A percentile compares a stretch with the other conserved stretches of the same genome.
Evolutionary conservation across 2,888 invertebrate species (phyloP).

Genomic region (Ormyrus rosae): DNA sequence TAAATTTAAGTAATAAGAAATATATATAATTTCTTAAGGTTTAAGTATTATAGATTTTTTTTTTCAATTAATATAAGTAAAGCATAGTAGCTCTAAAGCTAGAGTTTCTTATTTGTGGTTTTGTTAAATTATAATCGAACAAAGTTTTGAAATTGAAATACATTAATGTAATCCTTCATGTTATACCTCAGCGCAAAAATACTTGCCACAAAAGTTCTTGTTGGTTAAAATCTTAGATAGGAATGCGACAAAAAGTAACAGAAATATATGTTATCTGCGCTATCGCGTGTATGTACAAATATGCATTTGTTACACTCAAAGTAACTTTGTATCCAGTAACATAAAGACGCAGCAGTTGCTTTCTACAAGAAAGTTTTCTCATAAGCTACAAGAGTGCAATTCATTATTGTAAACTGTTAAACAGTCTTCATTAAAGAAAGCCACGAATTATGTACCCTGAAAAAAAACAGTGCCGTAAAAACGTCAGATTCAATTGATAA

Average conservation of each 20-base stretch:
- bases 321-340: conserved; percentile 40
- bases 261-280: conserved; percentile 47
- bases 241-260: conserved; percentile 37
- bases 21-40: neutral
- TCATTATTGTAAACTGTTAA: conserved; percentile 65
- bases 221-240: conserved; percentile 50
- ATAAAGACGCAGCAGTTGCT: conserved; percentile 40
- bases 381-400: conserved; percentile 56
- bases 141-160: conserved; percentile 21
- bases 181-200: conserved; percentile 43
- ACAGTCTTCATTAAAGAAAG: conserved; percentile 62
- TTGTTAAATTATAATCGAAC: neutral
- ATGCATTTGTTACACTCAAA: conserved; percentile 49
- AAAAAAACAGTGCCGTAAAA: conserved; percentile 34
- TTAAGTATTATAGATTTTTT: neutral
- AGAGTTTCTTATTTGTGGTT: conserved; percentile 9
- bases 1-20: neutral
- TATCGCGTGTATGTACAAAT: conserved; percentile 41
- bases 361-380: conserved; percentile 58
- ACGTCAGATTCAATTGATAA: conserved; percentile 38
- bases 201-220: conserved; percentile 55
- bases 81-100: neutral
- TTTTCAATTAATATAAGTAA: conserved; percentile 8
- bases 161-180: conserved; percentile 37
- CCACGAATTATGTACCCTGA: conserved; percentile 19